Evolutionary conservation across 2,113 vertebrate genomes (phyloP).

Genomic region (Phalacrocorax pelagicus): DNA sequence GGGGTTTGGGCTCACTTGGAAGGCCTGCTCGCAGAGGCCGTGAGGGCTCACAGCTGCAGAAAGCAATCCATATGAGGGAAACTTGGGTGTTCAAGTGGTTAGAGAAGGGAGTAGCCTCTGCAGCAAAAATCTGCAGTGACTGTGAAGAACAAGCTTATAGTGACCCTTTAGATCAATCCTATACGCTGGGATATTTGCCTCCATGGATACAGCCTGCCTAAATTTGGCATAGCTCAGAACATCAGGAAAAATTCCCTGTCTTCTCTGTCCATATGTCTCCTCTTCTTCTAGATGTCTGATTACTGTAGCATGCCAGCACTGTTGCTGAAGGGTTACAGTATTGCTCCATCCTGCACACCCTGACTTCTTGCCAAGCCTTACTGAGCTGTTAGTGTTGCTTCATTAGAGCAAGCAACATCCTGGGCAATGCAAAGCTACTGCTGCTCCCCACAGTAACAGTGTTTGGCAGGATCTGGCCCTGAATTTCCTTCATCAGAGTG

Average conservation of each 20-base stretch:
- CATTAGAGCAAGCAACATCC: neutral
- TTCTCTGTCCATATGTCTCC: neutral
- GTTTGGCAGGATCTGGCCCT: neutral
- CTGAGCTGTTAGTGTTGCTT: neutral
- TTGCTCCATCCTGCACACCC: neutral
- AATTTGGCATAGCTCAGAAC: neutral
- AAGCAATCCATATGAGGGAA: neutral
- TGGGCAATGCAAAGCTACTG: neutral
- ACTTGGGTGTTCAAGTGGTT: neutral
- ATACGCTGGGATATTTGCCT: neutral
- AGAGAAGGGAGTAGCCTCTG: rapidly evolving
- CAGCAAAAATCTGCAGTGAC: neutral
- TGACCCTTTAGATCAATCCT: neutral
- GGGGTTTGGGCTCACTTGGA: neutral
- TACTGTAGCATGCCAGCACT: neutral
- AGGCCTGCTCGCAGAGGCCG: neutral
- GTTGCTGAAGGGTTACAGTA: neutral
- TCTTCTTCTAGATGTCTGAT: neutral
- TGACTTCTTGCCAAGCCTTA: neutral
- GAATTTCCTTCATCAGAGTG: neutral
- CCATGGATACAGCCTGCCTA: neutral
- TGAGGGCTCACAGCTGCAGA: neutral
- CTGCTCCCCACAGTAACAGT: neutral
- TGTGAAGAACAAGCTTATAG: neutral
- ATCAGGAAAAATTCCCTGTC: neutral